A percentile compares a stretch with the other conserved stretches of the same genome.
These are phyloP conservation scores for Cistogaster globosa DNA, from an alignment of 2,888 invertebrate species.

Conservation along the genomic window DNA sequence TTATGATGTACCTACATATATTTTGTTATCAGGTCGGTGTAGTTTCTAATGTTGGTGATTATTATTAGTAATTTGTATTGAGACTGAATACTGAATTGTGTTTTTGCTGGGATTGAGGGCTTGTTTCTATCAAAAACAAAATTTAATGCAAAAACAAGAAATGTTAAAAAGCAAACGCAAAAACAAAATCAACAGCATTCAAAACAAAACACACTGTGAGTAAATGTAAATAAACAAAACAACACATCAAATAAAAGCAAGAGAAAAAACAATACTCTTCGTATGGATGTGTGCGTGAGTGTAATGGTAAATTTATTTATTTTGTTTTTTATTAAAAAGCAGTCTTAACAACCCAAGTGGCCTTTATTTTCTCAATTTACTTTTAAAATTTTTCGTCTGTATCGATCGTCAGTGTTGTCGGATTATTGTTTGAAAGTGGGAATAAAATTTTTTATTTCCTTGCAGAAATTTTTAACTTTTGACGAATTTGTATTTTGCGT, in stretches of 20 bases:
- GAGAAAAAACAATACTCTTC: conserved; percentile 8
- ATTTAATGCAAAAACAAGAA: conserved; percentile 3
- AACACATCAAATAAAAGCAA: background rate
- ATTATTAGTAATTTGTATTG: conserved; percentile 45
- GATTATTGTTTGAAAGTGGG: no score
- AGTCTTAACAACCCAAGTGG: no score
- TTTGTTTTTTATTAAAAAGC: background rate
- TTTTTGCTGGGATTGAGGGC: conserved; percentile 55
- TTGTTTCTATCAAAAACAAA: conserved; percentile 47
- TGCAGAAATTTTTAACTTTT: no score
- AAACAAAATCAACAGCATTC: conserved; percentile 5
- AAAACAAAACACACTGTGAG: conserved; percentile 30
- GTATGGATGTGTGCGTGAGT: background rate
- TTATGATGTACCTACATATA: background rate
- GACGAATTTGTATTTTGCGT: no score
- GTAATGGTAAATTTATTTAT: background rate
- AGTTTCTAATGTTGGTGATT: conserved; percentile 22
- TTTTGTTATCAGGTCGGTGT: background rate
- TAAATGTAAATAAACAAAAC: conserved; percentile 43
- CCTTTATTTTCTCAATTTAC: no score
- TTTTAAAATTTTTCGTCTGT: no score
- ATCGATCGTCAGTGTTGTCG: no score
- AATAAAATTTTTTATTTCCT: no score
- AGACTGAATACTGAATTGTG: conserved; percentile 36
- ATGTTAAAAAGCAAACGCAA: background rate